Evolutionary conservation across 2,113 vertebrate species (phyloP).

Genomic region (Balaeniceps rex): DNA sequence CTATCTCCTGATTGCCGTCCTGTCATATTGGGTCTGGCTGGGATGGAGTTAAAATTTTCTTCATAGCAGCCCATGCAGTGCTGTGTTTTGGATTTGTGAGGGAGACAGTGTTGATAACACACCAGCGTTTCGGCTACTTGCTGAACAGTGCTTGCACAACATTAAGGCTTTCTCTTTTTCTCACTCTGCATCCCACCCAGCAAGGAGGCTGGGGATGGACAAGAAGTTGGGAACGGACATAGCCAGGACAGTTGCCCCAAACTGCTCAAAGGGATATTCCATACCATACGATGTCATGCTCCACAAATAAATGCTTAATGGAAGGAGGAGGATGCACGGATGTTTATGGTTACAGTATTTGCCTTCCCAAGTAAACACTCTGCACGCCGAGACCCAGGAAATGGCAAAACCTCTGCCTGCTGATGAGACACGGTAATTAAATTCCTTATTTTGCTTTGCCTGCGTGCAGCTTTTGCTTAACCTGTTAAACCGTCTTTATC

Average conservation of each 20-base stretch:
- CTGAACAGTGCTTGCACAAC: fast-evolving
- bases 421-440: background rate
- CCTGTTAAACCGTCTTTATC: background rate
- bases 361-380: background rate
- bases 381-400: fast-evolving
- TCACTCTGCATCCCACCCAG: too few species aligned
- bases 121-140: fast-evolving
- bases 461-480: background rate
- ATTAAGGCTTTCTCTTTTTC: background rate
- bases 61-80: fast-evolving
- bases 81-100: background rate
- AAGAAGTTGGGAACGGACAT: background rate
- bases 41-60: background rate
- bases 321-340: background rate
- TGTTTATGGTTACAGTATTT: background rate
- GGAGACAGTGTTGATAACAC: background rate
- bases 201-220: background rate
- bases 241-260: background rate
- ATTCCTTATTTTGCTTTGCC: background rate
- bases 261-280: background rate
- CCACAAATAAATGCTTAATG: background rate
- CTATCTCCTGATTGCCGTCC: too few species aligned
- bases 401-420: background rate
- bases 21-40: background rate
- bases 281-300: background rate